These are phyloP conservation scores for Etheostoma spectabile DNA, from an alignment of 2,113 vertebrate species.

Conservation along the genomic window DNA sequence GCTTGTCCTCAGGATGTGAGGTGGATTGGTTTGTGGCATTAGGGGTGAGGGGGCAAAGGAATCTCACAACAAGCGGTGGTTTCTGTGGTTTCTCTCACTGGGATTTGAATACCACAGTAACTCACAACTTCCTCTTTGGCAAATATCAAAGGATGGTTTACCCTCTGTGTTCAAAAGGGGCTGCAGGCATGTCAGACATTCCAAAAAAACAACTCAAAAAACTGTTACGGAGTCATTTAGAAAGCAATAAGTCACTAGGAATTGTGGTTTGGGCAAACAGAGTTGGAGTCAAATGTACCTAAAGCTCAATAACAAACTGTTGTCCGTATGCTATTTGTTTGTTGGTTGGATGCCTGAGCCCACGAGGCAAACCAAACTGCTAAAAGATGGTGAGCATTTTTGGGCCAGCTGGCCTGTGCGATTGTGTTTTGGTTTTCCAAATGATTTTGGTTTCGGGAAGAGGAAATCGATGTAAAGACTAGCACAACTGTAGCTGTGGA, in stretches of 20 bases:
- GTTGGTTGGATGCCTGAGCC: slow-evolving; percentile 29
- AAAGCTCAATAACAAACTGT: slow-evolving; percentile 39
- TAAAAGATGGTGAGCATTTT: slow-evolving; percentile 35
- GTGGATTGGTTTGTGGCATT: slow-evolving; percentile 53
- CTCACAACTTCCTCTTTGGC: slow-evolving; percentile 65
- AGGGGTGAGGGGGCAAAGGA: slow-evolving; percentile 54
- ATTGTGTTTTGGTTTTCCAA: slow-evolving; percentile 49
- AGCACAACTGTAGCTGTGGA: not conserved
- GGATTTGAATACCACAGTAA: slow-evolving; percentile 61
- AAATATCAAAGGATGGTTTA: slow-evolving; percentile 55
- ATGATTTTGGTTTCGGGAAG: slow-evolving; percentile 31
- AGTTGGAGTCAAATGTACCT: slow-evolving; percentile 1
- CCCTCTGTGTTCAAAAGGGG: slow-evolving; percentile 29
- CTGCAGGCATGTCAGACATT: slow-evolving; percentile 3
- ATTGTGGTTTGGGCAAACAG: slow-evolving; percentile 26
- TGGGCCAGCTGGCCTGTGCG: slow-evolving; percentile 20
- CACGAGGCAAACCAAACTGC: slow-evolving; percentile 17
- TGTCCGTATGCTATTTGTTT: slow-evolving; percentile 20
- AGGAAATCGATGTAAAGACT: slow-evolving; percentile 9
- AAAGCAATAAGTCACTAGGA: slow-evolving; percentile 31
- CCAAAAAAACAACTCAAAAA: slow-evolving; percentile 28
- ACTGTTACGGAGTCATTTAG: slow-evolving; percentile 37
- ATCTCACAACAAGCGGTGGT: slow-evolving; percentile 75
- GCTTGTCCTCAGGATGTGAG: slow-evolving; percentile 58
- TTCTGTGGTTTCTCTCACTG: slow-evolving; percentile 67